Conservation (phyloP, 2,797 vertebrate species). For the Hipposideros larvatus region DNA sequence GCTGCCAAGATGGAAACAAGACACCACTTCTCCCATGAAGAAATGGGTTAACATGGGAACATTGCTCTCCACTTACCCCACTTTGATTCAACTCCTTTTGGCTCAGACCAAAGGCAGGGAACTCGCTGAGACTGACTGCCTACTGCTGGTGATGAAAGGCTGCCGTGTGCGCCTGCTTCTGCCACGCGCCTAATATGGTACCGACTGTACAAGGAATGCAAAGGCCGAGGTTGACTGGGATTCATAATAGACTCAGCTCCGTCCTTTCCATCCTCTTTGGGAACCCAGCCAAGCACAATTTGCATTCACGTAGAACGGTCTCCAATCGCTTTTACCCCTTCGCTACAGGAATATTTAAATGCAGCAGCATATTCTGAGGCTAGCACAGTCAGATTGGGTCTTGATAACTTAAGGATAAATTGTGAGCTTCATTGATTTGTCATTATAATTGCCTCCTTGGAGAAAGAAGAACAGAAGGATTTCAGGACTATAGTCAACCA, state of each 20-base stretch:
- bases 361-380: not conserved
- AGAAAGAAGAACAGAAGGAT: not conserved
- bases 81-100: not conserved
- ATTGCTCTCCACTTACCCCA: not conserved
- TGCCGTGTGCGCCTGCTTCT: not conserved
- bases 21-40: not conserved
- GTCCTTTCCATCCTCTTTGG: not conserved
- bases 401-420: not conserved
- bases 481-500: not conserved
- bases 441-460: not conserved
- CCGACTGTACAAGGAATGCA: not conserved
- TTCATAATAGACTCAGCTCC: not conserved
- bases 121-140: not conserved
- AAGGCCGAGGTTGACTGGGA: not conserved
- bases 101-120: not conserved
- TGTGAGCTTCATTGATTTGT: not conserved
- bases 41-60: not conserved
- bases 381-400: not conserved
- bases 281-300: not conserved
- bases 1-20: not conserved
- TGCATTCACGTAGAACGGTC: not conserved
- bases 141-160: not conserved
- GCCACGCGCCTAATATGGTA: rapidly evolving
- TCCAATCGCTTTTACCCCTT: not conserved
- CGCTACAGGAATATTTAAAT: not conserved